Evolutionary conservation across 2,113 vertebrate genomes (phyloP).

Genomic region (Alces alces): DNA sequence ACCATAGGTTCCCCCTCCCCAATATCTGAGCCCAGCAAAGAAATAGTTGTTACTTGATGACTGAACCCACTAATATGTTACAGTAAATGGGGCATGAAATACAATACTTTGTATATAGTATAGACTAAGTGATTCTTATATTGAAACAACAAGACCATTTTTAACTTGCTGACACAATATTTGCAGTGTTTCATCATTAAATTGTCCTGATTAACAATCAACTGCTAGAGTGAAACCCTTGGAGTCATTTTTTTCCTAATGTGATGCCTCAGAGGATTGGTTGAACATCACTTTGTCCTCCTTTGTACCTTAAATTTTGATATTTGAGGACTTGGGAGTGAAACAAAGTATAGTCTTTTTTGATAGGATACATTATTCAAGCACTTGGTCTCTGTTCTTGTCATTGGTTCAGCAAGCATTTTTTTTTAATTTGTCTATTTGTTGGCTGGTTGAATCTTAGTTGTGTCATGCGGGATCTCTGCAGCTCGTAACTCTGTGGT

Average conservation of each 20-base stretch:
- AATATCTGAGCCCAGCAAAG: slow-evolving; percentile 13
- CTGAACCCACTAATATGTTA: slow-evolving; percentile 80
- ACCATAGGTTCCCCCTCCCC: rapidly evolving
- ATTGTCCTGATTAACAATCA: slow-evolving; percentile 62
- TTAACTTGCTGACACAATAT: slow-evolving; percentile 77
- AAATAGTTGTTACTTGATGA: slow-evolving; percentile 79
- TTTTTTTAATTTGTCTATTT: not conserved
- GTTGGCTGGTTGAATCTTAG: not conserved
- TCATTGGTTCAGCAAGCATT: not conserved
- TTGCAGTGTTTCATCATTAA: slow-evolving; percentile 64
- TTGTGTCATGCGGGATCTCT: not conserved
- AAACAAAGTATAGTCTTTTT: not conserved
- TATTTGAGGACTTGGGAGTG: not conserved
- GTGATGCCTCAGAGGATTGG: not conserved
- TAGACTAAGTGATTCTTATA: slow-evolving; percentile 74
- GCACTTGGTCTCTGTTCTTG: not conserved
- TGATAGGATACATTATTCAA: not conserved
- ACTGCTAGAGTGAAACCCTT: not conserved
- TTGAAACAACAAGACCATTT: slow-evolving; percentile 78
- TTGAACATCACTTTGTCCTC: not conserved
- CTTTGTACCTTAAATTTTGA: not conserved
- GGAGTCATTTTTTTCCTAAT: not conserved
- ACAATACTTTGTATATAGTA: slow-evolving; percentile 70
- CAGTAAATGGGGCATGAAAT: slow-evolving; percentile 83
- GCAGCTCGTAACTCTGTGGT: not conserved